phyloP scores from a whole-genome alignment of 2,888 invertebrate genomes.

The Sinhomidia bicolor region DNA sequence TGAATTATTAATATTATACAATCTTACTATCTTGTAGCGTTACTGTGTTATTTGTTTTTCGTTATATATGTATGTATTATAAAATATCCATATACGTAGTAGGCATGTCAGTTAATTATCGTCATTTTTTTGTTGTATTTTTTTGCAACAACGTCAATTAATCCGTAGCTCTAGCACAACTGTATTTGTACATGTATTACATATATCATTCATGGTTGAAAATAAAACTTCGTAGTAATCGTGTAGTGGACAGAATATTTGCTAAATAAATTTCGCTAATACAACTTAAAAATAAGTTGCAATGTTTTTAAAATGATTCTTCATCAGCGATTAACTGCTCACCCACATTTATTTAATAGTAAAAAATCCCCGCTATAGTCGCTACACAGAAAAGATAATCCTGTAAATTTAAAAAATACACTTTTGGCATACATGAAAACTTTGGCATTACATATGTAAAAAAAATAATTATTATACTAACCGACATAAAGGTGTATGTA shows the following conservation, averaged over 20 bases:
- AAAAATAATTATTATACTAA: slow-evolving; percentile 54
- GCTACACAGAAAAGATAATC: slow-evolving; percentile 77
- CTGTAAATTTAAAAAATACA: slow-evolving; percentile 40
- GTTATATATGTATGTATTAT: not conserved
- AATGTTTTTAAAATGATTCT: not conserved
- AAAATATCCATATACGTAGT: no score
- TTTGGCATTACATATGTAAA: not conserved
- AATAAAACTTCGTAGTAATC: slow-evolving; percentile 10
- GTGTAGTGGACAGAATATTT: slow-evolving; percentile 19
- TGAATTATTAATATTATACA: not conserved
- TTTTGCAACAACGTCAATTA: not conserved
- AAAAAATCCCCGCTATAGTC: slow-evolving; percentile 77
- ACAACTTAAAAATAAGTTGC: not conserved
- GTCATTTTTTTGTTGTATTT: not conserved
- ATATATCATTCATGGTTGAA: not conserved
- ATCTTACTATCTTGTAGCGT: not conserved
- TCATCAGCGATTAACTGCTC: not conserved
- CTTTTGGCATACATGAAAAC: not conserved
- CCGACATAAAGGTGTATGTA: slow-evolving; percentile 76
- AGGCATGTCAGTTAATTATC: not conserved
- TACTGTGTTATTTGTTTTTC: not conserved
- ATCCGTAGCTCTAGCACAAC: not conserved
- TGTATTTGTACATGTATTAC: not conserved
- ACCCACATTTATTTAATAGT: slow-evolving; percentile 65
- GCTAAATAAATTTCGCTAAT: slow-evolving; percentile 28